Conservation (phyloP, 2,888 invertebrate species). For the Geophilus truncorum region DNA sequence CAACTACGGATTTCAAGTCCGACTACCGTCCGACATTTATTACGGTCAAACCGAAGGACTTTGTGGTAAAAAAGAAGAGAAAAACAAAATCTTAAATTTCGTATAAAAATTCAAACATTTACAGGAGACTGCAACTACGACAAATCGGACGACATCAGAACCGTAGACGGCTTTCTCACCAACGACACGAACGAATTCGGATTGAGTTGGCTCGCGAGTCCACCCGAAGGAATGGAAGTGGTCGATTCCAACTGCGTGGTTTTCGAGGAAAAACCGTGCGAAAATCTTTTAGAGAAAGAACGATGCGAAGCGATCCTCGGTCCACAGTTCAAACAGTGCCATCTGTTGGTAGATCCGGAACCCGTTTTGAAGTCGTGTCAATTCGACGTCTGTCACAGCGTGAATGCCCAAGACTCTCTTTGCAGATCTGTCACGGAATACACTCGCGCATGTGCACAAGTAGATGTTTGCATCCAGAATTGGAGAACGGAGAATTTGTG, state of each 20-base stretch:
- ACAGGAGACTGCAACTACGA: conserved; percentile 49
- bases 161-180: conserved; percentile 48
- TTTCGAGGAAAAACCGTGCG: conserved; percentile 15
- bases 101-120: not conserved
- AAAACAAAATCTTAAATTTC: not conserved
- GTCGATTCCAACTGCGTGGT: conserved; percentile 33
- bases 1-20: conserved; percentile 53
- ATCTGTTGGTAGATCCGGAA: conserved; percentile 64
- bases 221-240: conserved; percentile 37
- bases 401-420: conserved; percentile 52
- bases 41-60: conserved; percentile 69
- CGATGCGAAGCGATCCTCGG: conserved; percentile 57
- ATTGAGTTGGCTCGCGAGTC: conserved; percentile 54
- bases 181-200: conserved; percentile 56
- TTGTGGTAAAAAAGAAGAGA: conserved; percentile 60
- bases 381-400: conserved; percentile 58
- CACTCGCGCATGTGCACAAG: conserved; percentile 63
- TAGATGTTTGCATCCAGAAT: conserved; percentile 63
- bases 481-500: conserved; percentile 65
- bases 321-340: conserved; percentile 58
- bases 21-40: conserved; percentile 68
- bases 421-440: conserved; percentile 67
- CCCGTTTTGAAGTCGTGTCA: conserved; percentile 65
- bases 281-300: not conserved
- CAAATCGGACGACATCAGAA: conserved; percentile 46